Conservation (phyloP, 2,888 invertebrate genomes). For the Drosophila infuscata region DNA sequence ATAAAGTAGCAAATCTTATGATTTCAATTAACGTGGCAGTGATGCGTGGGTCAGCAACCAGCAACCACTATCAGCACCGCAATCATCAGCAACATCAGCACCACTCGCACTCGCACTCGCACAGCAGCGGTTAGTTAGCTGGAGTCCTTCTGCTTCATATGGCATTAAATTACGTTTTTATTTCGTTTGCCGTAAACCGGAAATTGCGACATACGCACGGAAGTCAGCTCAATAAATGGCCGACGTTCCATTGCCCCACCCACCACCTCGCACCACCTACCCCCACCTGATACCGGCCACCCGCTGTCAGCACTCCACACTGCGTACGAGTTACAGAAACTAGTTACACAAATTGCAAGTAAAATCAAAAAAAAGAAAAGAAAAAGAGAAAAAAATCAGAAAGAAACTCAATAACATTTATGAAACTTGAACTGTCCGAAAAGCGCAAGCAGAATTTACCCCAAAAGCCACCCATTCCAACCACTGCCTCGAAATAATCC, state of each 20-base stretch:
- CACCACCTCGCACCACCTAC: not conserved
- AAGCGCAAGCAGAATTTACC: conserved; percentile 16
- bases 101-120: not conserved
- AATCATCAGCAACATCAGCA: conserved; percentile 14
- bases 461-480: not conserved
- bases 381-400: conserved; percentile 11
- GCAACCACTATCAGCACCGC: conserved; percentile 27
- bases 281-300: not conserved
- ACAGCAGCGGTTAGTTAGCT: conserved; percentile 16
- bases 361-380: conserved; percentile 4
- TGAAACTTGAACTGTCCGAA: conserved; percentile 65
- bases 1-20: conserved; percentile 74
- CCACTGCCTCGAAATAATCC: conserved; percentile 26
- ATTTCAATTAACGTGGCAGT: conserved; percentile 67
- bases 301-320: not conserved
- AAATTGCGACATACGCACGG: conserved; percentile 83
- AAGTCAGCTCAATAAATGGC: conserved; percentile 79
- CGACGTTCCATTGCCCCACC: conserved; percentile 16
- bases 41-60: conserved; percentile 39
- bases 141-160: conserved; percentile 32
- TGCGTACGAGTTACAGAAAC: conserved; percentile 52
- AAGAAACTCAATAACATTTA: conserved; percentile 64
- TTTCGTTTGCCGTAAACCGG: conserved; percentile 79
- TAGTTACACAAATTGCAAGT: conserved; percentile 64
- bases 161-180: conserved; percentile 79